Evolutionary conservation across 2,797 vertebrate genomes (phyloP), one percentile per base, ranked within the genome.

Genomic region (Sylvia borin): DNA sequence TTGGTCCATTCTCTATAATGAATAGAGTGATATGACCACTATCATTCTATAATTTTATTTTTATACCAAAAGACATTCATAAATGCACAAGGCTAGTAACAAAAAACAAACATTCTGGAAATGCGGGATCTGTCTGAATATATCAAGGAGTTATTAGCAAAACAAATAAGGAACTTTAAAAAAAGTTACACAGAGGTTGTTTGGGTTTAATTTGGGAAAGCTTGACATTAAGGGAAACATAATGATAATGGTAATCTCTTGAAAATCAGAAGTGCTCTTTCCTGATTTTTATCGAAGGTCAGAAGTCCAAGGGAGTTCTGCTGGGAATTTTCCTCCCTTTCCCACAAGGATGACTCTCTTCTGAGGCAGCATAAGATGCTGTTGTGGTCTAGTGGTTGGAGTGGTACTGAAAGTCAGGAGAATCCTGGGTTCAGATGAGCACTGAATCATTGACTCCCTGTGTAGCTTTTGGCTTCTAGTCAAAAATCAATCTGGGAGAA

Each of bases 251-350:
- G 42, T 74, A 94, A 94, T 96, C 55, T 96, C 90, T 90, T 68
- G 71, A 96, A 95, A 95, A 95, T 95, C 92, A 90, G 57, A 93
- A 96, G 88, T 64, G 67, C 55, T 54, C 36, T 90, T 96, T 93
- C 88, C 90, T 97, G 88, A 87, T 94, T 90, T 96, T 95, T 94
- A 90, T 86, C 7, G 0, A 79, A 79, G 96, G 96, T 96, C 96
- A 96, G 60, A 93, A 95, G 94, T 94, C 93, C 93, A 96, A 96
- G 95, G 83, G 92, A 96, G 93, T 88, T 95, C 85, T 96, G 82
- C 96, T 97, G 93, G 94, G 96, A 97, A 97, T 96, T 90, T 95
- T 94, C 77, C 94, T 96, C 91, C 83, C 88, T 96, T 96, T 96
- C 95, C 93, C 96, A 96, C 87, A 90, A 85, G 66, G 36, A 94